Conservation (phyloP, 1,140 invertebrate genomes). For the Rhopalosiphum padi region DNA sequence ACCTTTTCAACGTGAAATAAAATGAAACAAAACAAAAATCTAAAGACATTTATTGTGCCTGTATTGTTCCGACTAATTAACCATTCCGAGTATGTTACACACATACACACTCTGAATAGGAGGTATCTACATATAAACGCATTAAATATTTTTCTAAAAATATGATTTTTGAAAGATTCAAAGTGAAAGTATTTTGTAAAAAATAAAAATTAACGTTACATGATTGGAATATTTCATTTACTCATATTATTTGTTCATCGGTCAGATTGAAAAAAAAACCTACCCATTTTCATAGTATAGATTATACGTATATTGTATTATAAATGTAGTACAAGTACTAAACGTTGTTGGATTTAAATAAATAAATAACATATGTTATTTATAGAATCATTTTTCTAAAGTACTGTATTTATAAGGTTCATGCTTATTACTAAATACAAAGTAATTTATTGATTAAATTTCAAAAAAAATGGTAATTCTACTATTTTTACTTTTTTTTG, state of each 20-base stretch:
- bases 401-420: background rate
- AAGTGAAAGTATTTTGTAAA: background rate
- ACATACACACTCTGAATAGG: background rate
- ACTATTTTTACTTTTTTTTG: background rate
- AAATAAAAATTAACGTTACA: background rate
- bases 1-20: background rate
- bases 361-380: background rate
- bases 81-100: background rate
- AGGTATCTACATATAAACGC: fast-evolving
- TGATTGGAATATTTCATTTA: background rate
- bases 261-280: background rate
- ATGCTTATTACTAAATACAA: background rate
- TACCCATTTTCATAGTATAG: too few species aligned
- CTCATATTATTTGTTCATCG: background rate
- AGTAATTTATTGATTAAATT: background rate
- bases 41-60: background rate
- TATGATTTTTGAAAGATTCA: background rate
- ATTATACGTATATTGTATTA: background rate
- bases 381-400: background rate
- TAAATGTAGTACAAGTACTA: background rate
- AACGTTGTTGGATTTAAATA: background rate
- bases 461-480: too few species aligned
- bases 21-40: background rate
- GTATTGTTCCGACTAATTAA: background rate
- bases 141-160: background rate